Evolutionary conservation across 2,797 vertebrate genomes (phyloP).

Genomic region (Aviceda leuphotes): DNA sequence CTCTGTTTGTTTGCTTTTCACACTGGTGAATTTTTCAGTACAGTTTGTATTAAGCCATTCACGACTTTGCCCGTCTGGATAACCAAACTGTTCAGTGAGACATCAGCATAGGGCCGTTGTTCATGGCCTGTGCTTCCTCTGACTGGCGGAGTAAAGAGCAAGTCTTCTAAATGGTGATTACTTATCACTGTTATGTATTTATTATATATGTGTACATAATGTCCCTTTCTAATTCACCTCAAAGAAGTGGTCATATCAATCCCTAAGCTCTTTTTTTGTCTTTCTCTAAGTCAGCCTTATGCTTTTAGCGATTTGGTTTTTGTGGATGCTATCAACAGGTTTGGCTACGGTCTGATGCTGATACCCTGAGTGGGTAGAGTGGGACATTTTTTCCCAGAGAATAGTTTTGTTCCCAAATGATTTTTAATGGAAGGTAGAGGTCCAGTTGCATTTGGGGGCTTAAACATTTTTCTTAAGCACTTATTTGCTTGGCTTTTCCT

Average conservation of each 20-base stretch:
- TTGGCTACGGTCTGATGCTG: not conserved
- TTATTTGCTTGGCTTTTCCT: not conserved
- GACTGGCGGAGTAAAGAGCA: not conserved
- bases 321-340: not conserved
- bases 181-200: not conserved
- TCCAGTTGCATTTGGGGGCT: not conserved
- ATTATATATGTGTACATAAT: not conserved
- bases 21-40: not conserved
- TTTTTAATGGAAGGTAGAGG: not conserved
- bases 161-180: not conserved
- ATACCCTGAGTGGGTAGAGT: not conserved
- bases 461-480: not conserved
- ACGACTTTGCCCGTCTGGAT: not conserved
- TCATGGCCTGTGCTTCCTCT: not conserved
- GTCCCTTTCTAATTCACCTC: not conserved
- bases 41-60: not conserved
- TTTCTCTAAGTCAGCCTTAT: not conserved
- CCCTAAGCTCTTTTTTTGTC: not conserved
- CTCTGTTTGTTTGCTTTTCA: not conserved
- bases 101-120: not conserved
- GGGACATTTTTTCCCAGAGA: not conserved
- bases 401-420: not conserved
- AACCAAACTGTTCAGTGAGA: not conserved
- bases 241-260: not conserved
- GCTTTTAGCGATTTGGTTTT: not conserved